A percentile compares a stretch with the other conserved stretches of the same genome.
These are phyloP conservation scores for Rhodinocichla rosea DNA, from an alignment of 2,113 vertebrate genomes.

Conservation along the genomic window DNA sequence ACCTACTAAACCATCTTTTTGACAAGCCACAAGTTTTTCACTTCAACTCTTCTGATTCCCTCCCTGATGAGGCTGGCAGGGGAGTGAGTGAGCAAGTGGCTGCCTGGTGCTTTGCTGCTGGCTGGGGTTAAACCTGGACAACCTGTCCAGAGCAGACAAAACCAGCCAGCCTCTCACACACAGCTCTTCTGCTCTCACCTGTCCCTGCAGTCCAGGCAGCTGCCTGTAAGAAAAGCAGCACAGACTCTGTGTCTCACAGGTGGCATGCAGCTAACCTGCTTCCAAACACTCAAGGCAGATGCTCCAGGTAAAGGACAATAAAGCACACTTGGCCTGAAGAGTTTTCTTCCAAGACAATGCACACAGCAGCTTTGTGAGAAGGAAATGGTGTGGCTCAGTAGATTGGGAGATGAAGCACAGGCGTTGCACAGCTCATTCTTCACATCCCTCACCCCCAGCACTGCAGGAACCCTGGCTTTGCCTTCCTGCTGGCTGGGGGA, in stretches of 20 bases:
- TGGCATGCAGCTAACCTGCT: too few relatives aligned
- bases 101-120: neutral
- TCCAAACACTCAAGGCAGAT: neutral
- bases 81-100: neutral
- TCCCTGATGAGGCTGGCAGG: neutral
- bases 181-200: neutral
- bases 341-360: neutral
- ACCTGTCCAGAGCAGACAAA: neutral
- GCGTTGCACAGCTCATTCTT: too few relatives aligned
- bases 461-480: too few relatives aligned
- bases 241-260: neutral
- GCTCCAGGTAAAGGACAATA: neutral
- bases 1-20: too few relatives aligned
- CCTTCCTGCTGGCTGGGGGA: too few relatives aligned
- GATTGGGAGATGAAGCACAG: too few relatives aligned
- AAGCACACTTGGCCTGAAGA: too few relatives aligned
- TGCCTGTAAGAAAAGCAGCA: neutral
- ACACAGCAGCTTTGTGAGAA: neutral
- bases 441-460: too few relatives aligned
- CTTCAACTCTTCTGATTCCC: accelerated
- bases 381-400: neutral
- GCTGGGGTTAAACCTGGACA: too few relatives aligned
- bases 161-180: neutral
- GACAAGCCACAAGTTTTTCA: neutral
- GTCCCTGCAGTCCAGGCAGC: neutral